These are phyloP conservation scores for Galerucella calmariensis DNA, from an alignment of 2,888 invertebrate species.

Conservation along the genomic window DNA sequence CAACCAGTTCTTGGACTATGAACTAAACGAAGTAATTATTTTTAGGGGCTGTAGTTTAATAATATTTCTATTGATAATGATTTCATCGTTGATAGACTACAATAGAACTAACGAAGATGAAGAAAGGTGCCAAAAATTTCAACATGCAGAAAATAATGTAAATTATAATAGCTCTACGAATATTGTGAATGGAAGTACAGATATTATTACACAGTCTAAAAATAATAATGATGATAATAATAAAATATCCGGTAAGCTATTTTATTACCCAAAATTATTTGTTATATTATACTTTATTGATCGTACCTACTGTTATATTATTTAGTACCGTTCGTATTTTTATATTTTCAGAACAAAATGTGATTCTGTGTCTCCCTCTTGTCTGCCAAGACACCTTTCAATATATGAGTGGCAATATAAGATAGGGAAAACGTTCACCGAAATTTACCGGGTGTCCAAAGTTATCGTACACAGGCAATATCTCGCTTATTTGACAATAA, in stretches of 20 bases:
- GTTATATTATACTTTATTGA: background rate
- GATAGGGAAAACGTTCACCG: too few relatives aligned
- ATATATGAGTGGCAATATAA: too few relatives aligned
- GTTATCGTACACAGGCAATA: too few relatives aligned
- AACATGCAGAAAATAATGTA: background rate
- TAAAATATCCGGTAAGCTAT: conserved; percentile 15
- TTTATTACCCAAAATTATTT: background rate
- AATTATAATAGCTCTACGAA: conserved; percentile 12
- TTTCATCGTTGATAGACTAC: conserved; percentile 22
- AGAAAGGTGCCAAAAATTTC: background rate
- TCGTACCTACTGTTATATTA: too few relatives aligned
- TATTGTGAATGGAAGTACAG: background rate
- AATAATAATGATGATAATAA: conserved; percentile 39
- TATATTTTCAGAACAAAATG: too few relatives aligned
- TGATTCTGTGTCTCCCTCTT: too few relatives aligned
- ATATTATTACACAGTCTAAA: conserved; percentile 1
- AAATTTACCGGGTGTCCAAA: too few relatives aligned
- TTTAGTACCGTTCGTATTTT: too few relatives aligned
- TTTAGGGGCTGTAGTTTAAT: conserved; percentile 20
- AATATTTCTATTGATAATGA: conserved; percentile 16
- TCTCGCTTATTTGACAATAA: too few relatives aligned
- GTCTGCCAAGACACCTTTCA: too few relatives aligned
- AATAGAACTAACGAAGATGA: background rate
- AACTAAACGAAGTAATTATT: background rate
- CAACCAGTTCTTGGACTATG: background rate